Percentiles rank a stretch among this genome's conserved stretches.
Evolutionary conservation across 30 jellyfish, hydroid and myxozoan species (phyloP).

Genomic region (Sanderia malayensis): DNA sequence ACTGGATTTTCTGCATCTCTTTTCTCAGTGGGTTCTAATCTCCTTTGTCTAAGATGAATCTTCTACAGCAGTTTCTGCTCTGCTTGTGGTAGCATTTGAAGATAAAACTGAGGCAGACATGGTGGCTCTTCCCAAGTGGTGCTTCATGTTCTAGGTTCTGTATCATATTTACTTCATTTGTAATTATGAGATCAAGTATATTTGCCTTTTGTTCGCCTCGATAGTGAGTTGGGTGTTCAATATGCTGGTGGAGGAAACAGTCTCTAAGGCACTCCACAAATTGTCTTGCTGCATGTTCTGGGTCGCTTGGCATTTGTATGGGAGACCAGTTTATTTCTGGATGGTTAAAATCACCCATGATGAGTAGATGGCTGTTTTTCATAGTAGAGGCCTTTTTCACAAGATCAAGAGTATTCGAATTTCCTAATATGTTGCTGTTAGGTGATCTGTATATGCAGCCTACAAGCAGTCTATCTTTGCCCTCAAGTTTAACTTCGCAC

Average conservation of each 20-base stretch:
- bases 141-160: neutral
- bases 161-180: neutral
- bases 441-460: neutral
- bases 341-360: neutral
- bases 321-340: neutral
- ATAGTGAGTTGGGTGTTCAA: neutral
- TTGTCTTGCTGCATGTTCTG: slow-evolving; percentile 9
- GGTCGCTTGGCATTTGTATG: slow-evolving; percentile 2
- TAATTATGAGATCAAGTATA: neutral
- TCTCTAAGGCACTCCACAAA: slow-evolving; percentile 23
- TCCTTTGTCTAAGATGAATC: no score
- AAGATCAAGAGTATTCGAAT: neutral
- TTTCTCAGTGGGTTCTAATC: no score
- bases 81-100: neutral
- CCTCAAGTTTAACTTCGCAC: neutral
- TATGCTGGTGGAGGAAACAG: slow-evolving; percentile 18
- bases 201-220: neutral
- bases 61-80: no score
- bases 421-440: neutral
- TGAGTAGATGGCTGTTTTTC: neutral
- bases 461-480: neutral
- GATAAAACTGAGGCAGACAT: neutral
- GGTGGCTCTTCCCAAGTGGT: neutral
- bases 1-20: no score
- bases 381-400: neutral